Evolutionary conservation across 2,888 invertebrate genomes (phyloP), one percentile per base, ranked within the genome.

Genomic region (Cinara cedri): DNA sequence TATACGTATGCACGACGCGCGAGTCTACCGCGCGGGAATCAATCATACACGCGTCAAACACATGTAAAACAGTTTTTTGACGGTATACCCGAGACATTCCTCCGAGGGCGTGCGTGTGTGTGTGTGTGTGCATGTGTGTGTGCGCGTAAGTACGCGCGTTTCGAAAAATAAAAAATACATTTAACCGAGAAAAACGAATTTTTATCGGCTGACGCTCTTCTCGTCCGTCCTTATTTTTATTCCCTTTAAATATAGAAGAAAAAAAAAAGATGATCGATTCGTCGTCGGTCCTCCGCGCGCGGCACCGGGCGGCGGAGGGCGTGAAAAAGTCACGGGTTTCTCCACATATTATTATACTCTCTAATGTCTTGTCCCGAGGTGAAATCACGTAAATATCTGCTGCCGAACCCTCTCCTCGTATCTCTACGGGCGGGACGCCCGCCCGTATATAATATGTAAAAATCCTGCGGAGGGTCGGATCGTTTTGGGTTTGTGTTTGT

Each of bases 41-140:
- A 78, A 78, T 78, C 76, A 78, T 78, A 78, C 76, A n/a, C 76
- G 76, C 76, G 76, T 78, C 76, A 78, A 78, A 78, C 76, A 68
- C 76, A 78, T 78, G 76, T 78, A 78, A 78, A 78, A 78, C 68
- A 11, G 34, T 78, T 78, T 78, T n/a, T 24, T 16, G 68, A 70
- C 19, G 76, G 57, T 44, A 34, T 34, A 60, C 76, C n/a, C 55
- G 76, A 60, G 60, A 78, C 76, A 66, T 76, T 76, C 66, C 75
- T 63, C 42, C 51, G 42, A 55, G 42, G 34, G 72, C 19, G 66
- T 16, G 51, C 26, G 68, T n/a, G 24, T 49, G 51, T 16, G 51
- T n/a, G 26, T 9, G 9, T 13, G 44, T 13, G 10, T 14, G 16
- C 44, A 13, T 42, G 54, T 9, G 42, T 21, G 42, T 19, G 44